Percentiles rank a stretch among this genome's conserved stretches.
These are phyloP conservation scores for Melolontha melolontha DNA, from an alignment of 2,888 invertebrate species.

Conservation along the genomic window DNA sequence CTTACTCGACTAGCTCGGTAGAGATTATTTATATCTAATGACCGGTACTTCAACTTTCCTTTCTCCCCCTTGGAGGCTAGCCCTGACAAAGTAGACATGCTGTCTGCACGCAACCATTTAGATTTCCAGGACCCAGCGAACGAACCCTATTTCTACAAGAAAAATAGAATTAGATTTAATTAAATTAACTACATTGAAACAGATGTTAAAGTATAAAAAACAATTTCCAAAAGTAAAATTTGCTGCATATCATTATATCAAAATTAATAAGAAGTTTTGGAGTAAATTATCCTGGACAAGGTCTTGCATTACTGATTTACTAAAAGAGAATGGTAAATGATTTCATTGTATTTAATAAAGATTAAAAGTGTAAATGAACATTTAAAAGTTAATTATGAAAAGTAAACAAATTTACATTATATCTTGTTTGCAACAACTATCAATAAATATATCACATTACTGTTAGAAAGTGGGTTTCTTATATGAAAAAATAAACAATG, in stretches of 20 bases:
- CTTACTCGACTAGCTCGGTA: constrained; percentile 89
- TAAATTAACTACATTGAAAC: neutral
- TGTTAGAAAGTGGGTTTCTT: constrained; percentile 23
- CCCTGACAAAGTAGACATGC: constrained; percentile 97
- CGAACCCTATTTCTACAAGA: constrained; percentile 75
- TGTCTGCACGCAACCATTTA: constrained; percentile 95
- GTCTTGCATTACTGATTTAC: neutral
- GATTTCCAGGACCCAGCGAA: constrained; percentile 82
- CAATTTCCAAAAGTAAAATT: too few species aligned
- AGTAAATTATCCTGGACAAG: too few species aligned
- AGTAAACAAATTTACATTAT: constrained; percentile 29
- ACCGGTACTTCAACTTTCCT: constrained; percentile 95
- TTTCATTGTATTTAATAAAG: neutral
- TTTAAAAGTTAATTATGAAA: neutral
- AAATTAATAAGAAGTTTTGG: too few species aligned
- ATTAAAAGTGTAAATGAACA: neutral
- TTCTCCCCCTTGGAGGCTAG: constrained; percentile 86
- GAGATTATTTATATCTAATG: constrained; percentile 97
- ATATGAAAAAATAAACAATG: constrained; percentile 30
- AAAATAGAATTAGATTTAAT: constrained; percentile 36
- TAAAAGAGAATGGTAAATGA: neutral
- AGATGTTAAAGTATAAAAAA: too few species aligned
- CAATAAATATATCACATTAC: constrained; percentile 26
- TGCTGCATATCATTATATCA: too few species aligned
- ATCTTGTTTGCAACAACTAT: constrained; percentile 14